These are phyloP conservation scores for Ageneiosus marmoratus DNA, from an alignment of 2,113 vertebrate species.

Conservation along the genomic window DNA sequence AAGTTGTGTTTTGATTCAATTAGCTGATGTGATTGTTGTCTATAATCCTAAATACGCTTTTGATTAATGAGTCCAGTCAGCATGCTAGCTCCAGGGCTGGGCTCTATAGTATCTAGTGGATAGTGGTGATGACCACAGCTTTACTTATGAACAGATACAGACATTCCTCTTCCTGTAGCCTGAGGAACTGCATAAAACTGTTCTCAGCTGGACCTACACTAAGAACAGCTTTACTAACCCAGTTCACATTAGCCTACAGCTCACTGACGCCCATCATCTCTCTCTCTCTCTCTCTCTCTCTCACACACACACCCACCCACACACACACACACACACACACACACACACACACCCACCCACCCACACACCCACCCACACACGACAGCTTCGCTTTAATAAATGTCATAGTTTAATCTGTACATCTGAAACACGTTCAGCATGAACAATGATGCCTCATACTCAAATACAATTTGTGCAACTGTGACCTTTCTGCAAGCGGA, in stretches of 20 bases:
- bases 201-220: constrained; percentile 20
- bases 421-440: constrained; percentile 24
- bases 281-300: too few species aligned
- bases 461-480: constrained; percentile 33
- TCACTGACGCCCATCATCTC: not conserved
- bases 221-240: not conserved
- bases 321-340: too few species aligned
- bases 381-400: constrained; percentile 11
- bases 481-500: constrained; percentile 34
- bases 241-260: constrained; percentile 12
- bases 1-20: constrained; percentile 52
- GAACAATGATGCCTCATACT: constrained; percentile 23
- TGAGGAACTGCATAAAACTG: constrained; percentile 23
- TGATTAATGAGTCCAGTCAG: constrained; percentile 47
- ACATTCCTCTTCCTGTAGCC: constrained; percentile 24
- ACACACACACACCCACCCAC: too few species aligned
- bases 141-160: constrained; percentile 13
- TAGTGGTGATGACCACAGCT: constrained; percentile 8
- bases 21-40: constrained; percentile 50
- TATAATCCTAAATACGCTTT: constrained; percentile 42
- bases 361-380: not conserved
- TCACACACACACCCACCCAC: too few species aligned
- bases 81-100: constrained; percentile 11
- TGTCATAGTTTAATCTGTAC: constrained; percentile 13
- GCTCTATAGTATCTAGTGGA: constrained; percentile 13